A percentile compares a stretch with the other conserved stretches of the same genome.
These are phyloP conservation scores for Chaetogeoica ovagalla DNA, from an alignment of 2,888 invertebrate genomes.

Conservation along the genomic window DNA sequence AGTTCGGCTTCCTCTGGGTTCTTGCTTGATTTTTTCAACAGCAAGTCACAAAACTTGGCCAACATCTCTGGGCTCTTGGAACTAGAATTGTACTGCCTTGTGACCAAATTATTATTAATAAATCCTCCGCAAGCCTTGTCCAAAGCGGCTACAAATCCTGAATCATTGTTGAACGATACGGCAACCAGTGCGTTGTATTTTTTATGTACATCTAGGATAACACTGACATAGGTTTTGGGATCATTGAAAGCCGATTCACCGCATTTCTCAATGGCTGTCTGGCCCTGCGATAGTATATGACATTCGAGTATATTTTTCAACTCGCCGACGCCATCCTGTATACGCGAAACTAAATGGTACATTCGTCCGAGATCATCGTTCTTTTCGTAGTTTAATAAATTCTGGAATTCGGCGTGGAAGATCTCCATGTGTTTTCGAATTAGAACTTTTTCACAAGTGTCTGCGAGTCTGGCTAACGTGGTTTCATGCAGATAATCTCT, in stretches of 20 bases:
- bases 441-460: slow-evolving; percentile 91
- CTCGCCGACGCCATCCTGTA: slow-evolving; percentile 88
- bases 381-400: slow-evolving; percentile 90
- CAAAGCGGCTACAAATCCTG: slow-evolving; percentile 94
- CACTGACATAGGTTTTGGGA: slow-evolving; percentile 95
- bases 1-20: slow-evolving; percentile 98
- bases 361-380: slow-evolving; percentile 93
- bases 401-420: slow-evolving; percentile 91
- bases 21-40: slow-evolving; percentile 96
- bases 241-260: slow-evolving; percentile 88
- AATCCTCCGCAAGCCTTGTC: slow-evolving; percentile 86
- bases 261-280: slow-evolving; percentile 91
- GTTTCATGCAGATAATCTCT: slow-evolving; percentile 93
- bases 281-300: slow-evolving; percentile 90
- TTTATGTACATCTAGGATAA: slow-evolving; percentile 94
- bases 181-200: slow-evolving; percentile 94
- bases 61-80: slow-evolving; percentile 93
- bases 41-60: slow-evolving; percentile 96
- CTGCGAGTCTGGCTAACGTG: slow-evolving; percentile 82
- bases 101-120: slow-evolving; percentile 96
- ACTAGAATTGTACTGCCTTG: slow-evolving; percentile 84
- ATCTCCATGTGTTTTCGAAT: slow-evolving; percentile 96
- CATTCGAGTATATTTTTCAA: slow-evolving; percentile 84
- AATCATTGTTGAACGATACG: slow-evolving; percentile 94
- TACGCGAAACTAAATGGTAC: slow-evolving; percentile 90